phyloP scores from a whole-genome alignment of 2,888 invertebrate genomes.

The Calephelis perditalis region DNA sequence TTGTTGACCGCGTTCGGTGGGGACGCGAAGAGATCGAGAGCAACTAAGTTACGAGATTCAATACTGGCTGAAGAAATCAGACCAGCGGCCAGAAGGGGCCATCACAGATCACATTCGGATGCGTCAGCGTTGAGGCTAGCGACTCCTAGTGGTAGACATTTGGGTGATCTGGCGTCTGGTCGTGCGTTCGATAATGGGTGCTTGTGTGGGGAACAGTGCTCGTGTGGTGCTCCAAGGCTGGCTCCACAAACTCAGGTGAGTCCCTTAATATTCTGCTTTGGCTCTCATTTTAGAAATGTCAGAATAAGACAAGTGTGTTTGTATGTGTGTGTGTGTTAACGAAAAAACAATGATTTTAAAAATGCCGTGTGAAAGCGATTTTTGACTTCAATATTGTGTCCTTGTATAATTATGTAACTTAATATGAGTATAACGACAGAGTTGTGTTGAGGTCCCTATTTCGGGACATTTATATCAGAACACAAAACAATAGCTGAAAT shows the following conservation, averaged over 20 bases:
- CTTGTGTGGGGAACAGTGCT: conserved; percentile 89
- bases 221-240: conserved; percentile 68
- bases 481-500: too few relatives aligned
- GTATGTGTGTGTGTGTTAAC: too few relatives aligned
- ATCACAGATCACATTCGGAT: conserved; percentile 86
- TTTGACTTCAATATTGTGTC: too few relatives aligned
- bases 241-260: conserved; percentile 69
- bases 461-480: too few relatives aligned
- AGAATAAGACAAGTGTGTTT: too few relatives aligned
- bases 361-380: too few relatives aligned
- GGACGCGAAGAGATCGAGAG: conserved; percentile 66
- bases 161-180: conserved; percentile 95
- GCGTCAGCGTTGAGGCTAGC: conserved; percentile 84
- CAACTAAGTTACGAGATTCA: conserved; percentile 61
- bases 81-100: conserved; percentile 65
- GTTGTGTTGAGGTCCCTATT: too few relatives aligned
- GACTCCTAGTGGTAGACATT: conserved; percentile 80
- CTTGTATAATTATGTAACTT: too few relatives aligned
- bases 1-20: conserved; percentile 95
- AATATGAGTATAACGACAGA: too few relatives aligned
- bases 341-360: too few relatives aligned
- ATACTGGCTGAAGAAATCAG: conserved; percentile 69
- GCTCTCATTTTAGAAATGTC: too few relatives aligned
- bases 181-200: conserved; percentile 98
- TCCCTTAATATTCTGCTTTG: conserved; percentile 17